phyloP scores from a whole-genome alignment of 2,888 invertebrate species.

The Polymixis flavicincta region DNA sequence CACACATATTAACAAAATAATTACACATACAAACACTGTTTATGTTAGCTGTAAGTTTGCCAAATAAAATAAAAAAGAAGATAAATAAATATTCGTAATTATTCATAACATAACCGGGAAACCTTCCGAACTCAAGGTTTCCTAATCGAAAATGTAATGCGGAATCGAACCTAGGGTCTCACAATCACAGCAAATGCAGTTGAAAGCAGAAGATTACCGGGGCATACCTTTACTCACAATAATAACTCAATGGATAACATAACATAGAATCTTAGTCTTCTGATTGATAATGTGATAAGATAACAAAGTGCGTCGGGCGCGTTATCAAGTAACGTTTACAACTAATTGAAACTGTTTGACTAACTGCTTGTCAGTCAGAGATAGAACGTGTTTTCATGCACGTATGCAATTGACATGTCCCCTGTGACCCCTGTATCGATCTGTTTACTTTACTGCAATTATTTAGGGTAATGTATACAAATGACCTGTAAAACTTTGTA shows the following conservation, averaged over 20 bases:
- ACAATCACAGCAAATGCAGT: too few relatives aligned
- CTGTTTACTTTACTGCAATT: constrained; percentile 7
- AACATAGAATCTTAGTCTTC: neutral
- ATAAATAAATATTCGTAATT: neutral
- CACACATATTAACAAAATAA: neutral
- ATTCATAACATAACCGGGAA: neutral
- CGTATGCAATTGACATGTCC: constrained; percentile 20
- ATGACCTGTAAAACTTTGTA: neutral
- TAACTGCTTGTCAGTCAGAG: constrained; percentile 4
- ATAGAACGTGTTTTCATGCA: constrained; percentile 13
- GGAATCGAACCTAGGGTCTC: neutral
- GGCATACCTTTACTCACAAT: neutral
- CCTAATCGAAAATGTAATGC: neutral
- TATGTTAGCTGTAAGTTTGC: too few relatives aligned
- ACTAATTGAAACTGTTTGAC: constrained; percentile 18
- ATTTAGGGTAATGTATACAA: neutral
- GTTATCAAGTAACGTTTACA: constrained; percentile 22
- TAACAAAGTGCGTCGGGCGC: constrained; percentile 3
- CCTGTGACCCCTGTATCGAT: neutral
- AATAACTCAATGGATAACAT: neutral
- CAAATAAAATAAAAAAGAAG: too few relatives aligned
- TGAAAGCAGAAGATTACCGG: neutral
- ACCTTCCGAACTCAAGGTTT: neutral
- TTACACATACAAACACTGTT: too few relatives aligned
- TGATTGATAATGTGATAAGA: constrained; percentile 23